Evolutionary conservation across 2,113 vertebrate species (phyloP), one percentile per base, ranked within the genome.

Genomic region (Mirza zaza): DNA sequence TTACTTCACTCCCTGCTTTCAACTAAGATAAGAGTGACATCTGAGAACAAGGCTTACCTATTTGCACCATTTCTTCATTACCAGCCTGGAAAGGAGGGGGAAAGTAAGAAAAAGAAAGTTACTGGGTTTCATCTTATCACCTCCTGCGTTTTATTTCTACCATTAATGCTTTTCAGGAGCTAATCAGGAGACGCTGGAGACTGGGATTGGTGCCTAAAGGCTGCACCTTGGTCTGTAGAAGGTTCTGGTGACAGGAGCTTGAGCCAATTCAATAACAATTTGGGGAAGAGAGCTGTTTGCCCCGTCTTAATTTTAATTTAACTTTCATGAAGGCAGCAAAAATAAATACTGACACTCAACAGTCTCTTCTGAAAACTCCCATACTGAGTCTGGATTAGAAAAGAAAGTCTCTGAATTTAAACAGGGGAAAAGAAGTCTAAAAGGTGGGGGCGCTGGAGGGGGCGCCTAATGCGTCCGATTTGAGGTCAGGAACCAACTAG

Each of bases 41-140:
- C 75, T 90, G 97, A 97, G 95, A 97, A 93, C 27, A 59, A 93
- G 79, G 93, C 99, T 99, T 97, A 99, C 99, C 99, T 98, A 91
- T 96, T 96, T 95, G 98, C 96, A 98, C 90, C 92, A 95, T 97
- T 48, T 98, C 98, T 87, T 98, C 98, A 98, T 97, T 97, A 92
- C 90, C 97, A 98, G 97, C 97, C 99, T 99, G 98, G 91, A 97
- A 94, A 81, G 91, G 68, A 95, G 92, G 96, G 98, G 98, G 68
- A 85, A 63, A 91, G 97, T 70, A 96, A 97, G 95, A 98, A 87
- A 98, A 95, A 98, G 59, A 67, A 93, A 92, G 96, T 95, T 81
- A 96, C 98, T 96, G 97, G 93, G 59, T 97, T 76, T 91, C 91
- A 68, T 95, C 90, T 96, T 93, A 67, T n/a, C 96, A 91, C 71